phyloP scores from a whole-genome alignment of 1,140 invertebrate species.

The Trissolcus basalis region DNA sequence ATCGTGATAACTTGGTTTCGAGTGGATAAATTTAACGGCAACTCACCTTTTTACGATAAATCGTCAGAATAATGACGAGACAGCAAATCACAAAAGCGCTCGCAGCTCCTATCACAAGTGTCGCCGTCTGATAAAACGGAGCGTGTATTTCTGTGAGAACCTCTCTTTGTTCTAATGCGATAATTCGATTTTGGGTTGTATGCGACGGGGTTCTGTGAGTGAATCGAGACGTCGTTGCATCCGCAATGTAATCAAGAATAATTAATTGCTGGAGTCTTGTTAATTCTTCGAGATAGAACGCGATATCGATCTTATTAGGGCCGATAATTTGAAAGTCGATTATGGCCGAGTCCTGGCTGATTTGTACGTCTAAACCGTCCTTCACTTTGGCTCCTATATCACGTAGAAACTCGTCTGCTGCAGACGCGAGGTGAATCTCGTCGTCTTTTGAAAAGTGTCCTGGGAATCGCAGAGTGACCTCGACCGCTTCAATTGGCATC shows the following conservation, averaged over 20 bases:
- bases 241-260: conserved; percentile 78
- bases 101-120: conserved; percentile 82
- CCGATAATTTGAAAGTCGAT: conserved; percentile 80
- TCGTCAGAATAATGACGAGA: conserved; percentile 81
- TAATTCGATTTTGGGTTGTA: conserved; percentile 71
- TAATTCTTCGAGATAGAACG: conserved; percentile 81
- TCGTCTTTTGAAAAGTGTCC: conserved; percentile 76
- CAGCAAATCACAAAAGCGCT: conserved; percentile 85
- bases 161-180: conserved; percentile 81
- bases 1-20: conserved; percentile 7
- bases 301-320: conserved; percentile 81
- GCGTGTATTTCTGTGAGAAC: conserved; percentile 81
- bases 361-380: conserved; percentile 76
- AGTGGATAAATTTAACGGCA: conserved; percentile 1
- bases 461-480: conserved; percentile 80
- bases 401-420: conserved; percentile 76
- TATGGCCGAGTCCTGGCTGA: conserved; percentile 77
- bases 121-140: conserved; percentile 83
- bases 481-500: conserved; percentile 79
- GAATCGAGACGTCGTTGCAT: conserved; percentile 81
- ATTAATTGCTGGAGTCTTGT: conserved; percentile 74
- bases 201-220: conserved; percentile 77
- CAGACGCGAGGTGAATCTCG: conserved; percentile 76
- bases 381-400: conserved; percentile 77
- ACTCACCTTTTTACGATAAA: conserved; percentile 80